Evolutionary conservation across 2,113 vertebrate species (phyloP), one percentile per base, ranked within the genome.

Genomic region (Thamnophis sirtalis): DNA sequence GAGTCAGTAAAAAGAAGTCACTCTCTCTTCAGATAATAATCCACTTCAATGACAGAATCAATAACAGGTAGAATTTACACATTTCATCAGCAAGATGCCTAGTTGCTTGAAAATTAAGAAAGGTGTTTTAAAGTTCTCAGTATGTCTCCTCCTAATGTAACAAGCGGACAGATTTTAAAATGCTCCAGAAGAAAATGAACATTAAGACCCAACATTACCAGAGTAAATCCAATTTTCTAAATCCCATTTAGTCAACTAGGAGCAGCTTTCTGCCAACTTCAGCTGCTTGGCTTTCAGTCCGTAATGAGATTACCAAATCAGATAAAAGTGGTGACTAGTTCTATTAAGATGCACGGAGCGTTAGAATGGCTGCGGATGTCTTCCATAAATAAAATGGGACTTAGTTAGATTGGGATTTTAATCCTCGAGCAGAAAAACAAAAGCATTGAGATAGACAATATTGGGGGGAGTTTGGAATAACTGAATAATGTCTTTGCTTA

Each of bases 231-330:
- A 95, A 96, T 96, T 96, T 94, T 84, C 92, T 90, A 93, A 96
- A 96, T 95, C 90, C 93, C 91, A 91, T 95, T 96, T 96, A 94
- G 93, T 51, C 84, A 90, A 89, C 92, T 96, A 92, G 9, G 85
- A 92, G 93, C 33, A 87, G 88, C 86, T 94, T 97, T 95, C 95
- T 95, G 94, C 94, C 91, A 90, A 3, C 95, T 87, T 96, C 96
- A 96, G 95, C 96, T 94, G 28, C 51, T 96, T 90, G 89, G 51
- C 28, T 22, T 96, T 92, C 95, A 95, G 93, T 95, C 49, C 91
- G 51, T 55, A 91, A 95, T 60, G 92, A 24, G 89, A 87, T 87
- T 63, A 49, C n/a, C 86, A 15, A n/a, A 90, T 68, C 0, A 3
- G 93, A 92, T 86, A 90, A 93, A 94, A 92, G 93, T 89, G 90